Conservation (phyloP, 1,140 invertebrate species). For the Hycleus cichorii region DNA sequence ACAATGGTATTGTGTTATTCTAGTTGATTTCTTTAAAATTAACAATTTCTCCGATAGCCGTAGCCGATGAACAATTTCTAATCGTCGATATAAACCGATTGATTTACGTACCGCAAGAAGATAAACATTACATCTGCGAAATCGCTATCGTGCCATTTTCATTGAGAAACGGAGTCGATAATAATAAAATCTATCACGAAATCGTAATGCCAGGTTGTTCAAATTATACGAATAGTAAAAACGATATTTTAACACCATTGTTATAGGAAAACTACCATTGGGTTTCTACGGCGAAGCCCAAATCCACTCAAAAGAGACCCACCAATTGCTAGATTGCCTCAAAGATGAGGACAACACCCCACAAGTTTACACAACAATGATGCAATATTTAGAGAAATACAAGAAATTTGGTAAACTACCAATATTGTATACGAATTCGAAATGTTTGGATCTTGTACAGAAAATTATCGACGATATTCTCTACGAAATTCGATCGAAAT, state of each 20-base stretch:
- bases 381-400: conserved; percentile 32
- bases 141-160: conserved; percentile 42
- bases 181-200: conserved; percentile 43
- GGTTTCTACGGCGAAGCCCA: conserved; percentile 47
- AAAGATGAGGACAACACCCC: conserved; percentile 26
- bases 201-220: conserved; percentile 43
- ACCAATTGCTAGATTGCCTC: conserved; percentile 40
- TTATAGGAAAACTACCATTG: conserved; percentile 41
- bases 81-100: neutral
- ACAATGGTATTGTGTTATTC: neutral
- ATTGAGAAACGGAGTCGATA: conserved; percentile 44
- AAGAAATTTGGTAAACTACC: conserved; percentile 32
- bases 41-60: neutral
- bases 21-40: neutral
- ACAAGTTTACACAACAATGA: conserved; percentile 30
- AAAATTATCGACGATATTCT: conserved; percentile 43
- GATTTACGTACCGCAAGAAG: conserved; percentile 11
- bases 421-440: conserved; percentile 43
- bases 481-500: conserved; percentile 25
- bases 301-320: conserved; percentile 42
- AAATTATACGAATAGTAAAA: no score
- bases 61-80: neutral
- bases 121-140: conserved; percentile 40
- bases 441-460: conserved; percentile 35
- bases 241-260: neutral